These are phyloP conservation scores for Seriola aureovittata DNA, from an alignment of 2,113 vertebrate species.

Conservation along the genomic window DNA sequence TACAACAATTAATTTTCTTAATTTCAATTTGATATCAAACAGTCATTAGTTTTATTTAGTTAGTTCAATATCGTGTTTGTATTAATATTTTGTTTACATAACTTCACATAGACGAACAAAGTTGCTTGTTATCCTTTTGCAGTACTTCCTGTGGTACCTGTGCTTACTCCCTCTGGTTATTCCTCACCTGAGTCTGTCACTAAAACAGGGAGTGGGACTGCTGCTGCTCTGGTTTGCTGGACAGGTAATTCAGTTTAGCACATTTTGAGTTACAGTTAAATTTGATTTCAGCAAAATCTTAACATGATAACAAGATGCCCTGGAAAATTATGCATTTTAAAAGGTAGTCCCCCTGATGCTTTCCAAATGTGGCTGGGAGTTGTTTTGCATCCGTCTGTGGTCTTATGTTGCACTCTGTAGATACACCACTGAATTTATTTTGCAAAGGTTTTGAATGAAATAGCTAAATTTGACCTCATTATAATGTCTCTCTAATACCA, in stretches of 20 bases:
- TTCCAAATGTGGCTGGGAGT: not conserved
- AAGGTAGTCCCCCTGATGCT: too few relatives aligned
- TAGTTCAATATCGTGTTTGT: too few relatives aligned
- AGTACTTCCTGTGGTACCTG: constrained; percentile 98
- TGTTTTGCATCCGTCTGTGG: not conserved
- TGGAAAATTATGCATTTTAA: not conserved
- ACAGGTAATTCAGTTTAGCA: constrained; percentile 80
- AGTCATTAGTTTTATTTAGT: too few relatives aligned
- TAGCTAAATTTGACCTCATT: too few relatives aligned
- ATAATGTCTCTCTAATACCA: constrained; percentile 62
- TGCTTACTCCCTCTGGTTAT: constrained; percentile 92
- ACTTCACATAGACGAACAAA: not conserved
- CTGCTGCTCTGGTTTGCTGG: constrained; percentile 91
- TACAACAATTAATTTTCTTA: too few relatives aligned
- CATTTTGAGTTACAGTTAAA: not conserved
- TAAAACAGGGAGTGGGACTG: constrained; percentile 76
- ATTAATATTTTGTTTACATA: too few relatives aligned
- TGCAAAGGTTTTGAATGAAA: not conserved
- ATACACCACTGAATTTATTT: not conserved
- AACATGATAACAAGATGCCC: not conserved
- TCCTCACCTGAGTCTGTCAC: constrained; percentile 86
- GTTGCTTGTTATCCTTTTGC: constrained; percentile 23
- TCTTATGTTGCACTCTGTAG: not conserved
- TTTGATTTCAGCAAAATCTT: not conserved
- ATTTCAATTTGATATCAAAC: too few relatives aligned